These are phyloP conservation scores for Rotaria macrura DNA, from an alignment of 2,888 invertebrate species.

Conservation along the genomic window DNA sequence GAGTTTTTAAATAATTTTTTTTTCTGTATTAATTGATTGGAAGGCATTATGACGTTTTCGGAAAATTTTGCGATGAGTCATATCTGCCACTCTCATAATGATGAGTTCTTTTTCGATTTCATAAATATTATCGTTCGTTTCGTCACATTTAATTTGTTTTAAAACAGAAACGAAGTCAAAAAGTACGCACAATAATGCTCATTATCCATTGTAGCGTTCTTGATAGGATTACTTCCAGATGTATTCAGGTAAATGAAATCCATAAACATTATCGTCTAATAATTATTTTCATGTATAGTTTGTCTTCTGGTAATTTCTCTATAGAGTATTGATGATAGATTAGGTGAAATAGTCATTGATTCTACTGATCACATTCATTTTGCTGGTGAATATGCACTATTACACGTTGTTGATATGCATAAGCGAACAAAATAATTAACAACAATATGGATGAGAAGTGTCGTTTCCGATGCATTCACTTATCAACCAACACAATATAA, in stretches of 20 bases:
- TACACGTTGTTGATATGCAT: neutral
- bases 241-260: neutral
- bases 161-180: neutral
- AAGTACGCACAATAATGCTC: neutral
- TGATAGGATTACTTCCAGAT: neutral
- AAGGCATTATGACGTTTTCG: too few species aligned
- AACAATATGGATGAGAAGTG: neutral
- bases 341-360: slow-evolving; percentile 6
- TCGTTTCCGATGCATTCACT: neutral
- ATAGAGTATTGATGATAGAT: neutral
- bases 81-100: too few species aligned
- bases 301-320: neutral
- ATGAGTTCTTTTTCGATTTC: too few species aligned
- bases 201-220: neutral
- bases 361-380: neutral
- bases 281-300: neutral
- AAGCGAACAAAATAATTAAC: neutral
- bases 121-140: too few species aligned
- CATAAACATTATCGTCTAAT: too few species aligned
- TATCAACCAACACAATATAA: slow-evolving; percentile 3
- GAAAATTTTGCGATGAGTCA: too few species aligned
- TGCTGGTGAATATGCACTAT: neutral
- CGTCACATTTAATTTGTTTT: too few species aligned
- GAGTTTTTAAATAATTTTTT: too few species aligned
- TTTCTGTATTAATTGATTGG: too few species aligned